Evolutionary conservation across 2,888 invertebrate species (phyloP).

Genomic region (Agrochola litura): DNA sequence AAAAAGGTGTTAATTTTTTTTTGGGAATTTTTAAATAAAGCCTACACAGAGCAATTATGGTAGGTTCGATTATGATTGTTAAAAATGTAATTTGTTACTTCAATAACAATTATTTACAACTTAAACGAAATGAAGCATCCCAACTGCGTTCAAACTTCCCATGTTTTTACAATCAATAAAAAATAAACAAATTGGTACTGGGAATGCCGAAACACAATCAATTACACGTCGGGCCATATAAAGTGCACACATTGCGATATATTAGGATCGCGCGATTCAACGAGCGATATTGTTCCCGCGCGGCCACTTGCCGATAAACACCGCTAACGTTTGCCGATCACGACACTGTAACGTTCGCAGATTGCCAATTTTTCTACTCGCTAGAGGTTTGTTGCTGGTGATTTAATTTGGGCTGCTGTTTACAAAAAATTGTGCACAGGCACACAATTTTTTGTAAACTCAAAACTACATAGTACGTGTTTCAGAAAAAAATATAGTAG

Average conservation of each 20-base stretch:
- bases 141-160: too few species aligned
- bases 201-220: slow-evolving; percentile 67
- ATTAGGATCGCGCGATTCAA: slow-evolving; percentile 71
- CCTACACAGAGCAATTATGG: too few species aligned
- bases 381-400: slow-evolving; percentile 51
- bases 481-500: background rate
- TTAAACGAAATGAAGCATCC: too few species aligned
- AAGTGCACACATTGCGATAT: slow-evolving; percentile 69
- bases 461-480: background rate
- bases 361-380: slow-evolving; percentile 71
- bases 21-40: too few species aligned
- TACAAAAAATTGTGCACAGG: background rate
- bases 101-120: too few species aligned
- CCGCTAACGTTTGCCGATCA: slow-evolving; percentile 74
- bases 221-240: slow-evolving; percentile 71
- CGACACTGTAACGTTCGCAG: slow-evolving; percentile 61
- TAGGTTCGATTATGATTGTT: too few species aligned
- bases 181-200: slow-evolving; percentile 5
- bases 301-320: slow-evolving; percentile 77
- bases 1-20: too few species aligned
- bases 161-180: too few species aligned
- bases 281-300: slow-evolving; percentile 79
- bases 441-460: too few species aligned
- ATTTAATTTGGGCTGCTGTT: slow-evolving; percentile 48
- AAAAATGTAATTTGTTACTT: too few species aligned